Base-by-base conservation (phyloP, 1,140 invertebrate genomes). In the Drosophila pectinifera region DNA sequence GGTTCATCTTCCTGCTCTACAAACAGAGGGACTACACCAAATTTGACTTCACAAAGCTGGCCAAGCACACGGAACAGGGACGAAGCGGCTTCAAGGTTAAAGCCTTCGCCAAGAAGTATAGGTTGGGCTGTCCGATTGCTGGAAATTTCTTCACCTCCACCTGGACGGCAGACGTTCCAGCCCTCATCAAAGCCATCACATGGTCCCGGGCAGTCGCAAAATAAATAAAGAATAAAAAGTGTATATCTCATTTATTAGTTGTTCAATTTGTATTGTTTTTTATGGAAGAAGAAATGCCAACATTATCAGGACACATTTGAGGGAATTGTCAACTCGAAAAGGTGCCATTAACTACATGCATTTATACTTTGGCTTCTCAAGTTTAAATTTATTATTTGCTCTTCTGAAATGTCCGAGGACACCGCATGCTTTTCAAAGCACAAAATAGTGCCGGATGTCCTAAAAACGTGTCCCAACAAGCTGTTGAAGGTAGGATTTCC, bases 1-100 rank as follows among this genome's bases (percentile, higher is more conserved):
- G 98, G 38, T 99, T 98, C 88, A 95, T 99, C 0, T 97, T 97
- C 73, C 85, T 98, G 31, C 91, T 98, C 1, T 99, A 96, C 92
- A 96, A 97, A 86, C 98, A 99, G 67, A 20, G 42, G 10, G 74
- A 81, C 5, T 74, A 80, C 49, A 55, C 78, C 92, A 97, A 81
- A 20, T 91, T 91, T 31, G 59, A 67, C 34, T 73, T 91, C 18
- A 48, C 56, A 0, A 81, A 62, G 22, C 11, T 91, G 11, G 49
- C 73, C 18, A 73, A 90, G 59, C 94, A 91, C 42, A 94, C 94
- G 73, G 94, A 93, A 2, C 94, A 96, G 22, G 94, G 95, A n/a
- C 94, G 97, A 10, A 94, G 92, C 1, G 94, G 94, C 0, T 98
- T 97, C 83, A 96, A 95, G 1, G 96, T 96, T 14, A 93, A 93